These are phyloP conservation scores for Pseudoips prasinana DNA, from an alignment of 2,888 invertebrate genomes.

Conservation along the genomic window DNA sequence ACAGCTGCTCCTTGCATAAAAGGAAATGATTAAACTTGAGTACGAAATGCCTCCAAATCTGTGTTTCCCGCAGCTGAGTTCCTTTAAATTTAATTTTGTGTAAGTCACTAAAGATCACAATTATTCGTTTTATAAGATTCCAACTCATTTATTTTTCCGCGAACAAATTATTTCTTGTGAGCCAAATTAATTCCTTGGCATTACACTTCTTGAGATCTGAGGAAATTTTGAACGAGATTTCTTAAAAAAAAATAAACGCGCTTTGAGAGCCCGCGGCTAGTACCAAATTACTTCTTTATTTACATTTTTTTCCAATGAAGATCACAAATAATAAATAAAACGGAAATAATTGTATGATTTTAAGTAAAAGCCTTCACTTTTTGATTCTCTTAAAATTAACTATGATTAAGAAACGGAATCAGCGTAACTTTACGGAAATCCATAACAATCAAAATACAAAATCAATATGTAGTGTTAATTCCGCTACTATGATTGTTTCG, in stretches of 20 bases:
- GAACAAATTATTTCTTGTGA: constrained; percentile 67
- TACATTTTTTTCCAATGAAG: constrained; percentile 53
- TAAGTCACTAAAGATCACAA: constrained; percentile 64
- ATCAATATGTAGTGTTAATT: too few relatives aligned
- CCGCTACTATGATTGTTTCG: too few relatives aligned
- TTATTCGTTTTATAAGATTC: constrained; percentile 65
- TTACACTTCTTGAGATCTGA: constrained; percentile 76
- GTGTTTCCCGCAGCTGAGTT: constrained; percentile 36
- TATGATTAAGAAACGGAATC: too few relatives aligned
- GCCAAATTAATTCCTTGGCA: constrained; percentile 75
- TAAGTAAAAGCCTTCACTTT: too few relatives aligned
- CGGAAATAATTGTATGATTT: too few relatives aligned
- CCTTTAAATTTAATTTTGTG: constrained; percentile 55
- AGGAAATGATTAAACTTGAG: constrained; percentile 24
- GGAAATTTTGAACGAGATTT: constrained; percentile 74
- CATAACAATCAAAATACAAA: too few relatives aligned
- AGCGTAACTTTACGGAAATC: too few relatives aligned
- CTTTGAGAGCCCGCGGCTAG: constrained; percentile 66
- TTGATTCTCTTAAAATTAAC: too few relatives aligned
- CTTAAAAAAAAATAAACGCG: constrained; percentile 65
- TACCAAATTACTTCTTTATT: constrained; percentile 77
- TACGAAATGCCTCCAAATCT: constrained; percentile 39
- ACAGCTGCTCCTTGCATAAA: constrained; percentile 21
- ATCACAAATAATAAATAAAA: constrained; percentile 19
- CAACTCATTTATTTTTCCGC: constrained; percentile 68